These are phyloP conservation scores for Tetheella fluctuosa DNA, from an alignment of 2,888 invertebrate genomes.

Conservation along the genomic window DNA sequence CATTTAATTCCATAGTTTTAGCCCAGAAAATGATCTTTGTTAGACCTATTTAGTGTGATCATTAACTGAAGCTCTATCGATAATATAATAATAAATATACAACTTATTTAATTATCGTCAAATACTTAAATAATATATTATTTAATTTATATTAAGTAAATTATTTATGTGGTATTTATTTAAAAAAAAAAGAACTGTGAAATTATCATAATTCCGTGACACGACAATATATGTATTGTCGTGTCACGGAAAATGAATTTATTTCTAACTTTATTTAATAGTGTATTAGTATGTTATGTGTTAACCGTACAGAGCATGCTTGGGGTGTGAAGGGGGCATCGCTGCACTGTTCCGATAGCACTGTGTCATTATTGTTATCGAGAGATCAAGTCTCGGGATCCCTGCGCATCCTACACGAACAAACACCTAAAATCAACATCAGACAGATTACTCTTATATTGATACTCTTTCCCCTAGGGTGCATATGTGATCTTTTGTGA, in stretches of 20 bases:
- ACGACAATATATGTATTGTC: too few relatives aligned
- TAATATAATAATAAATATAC: not conserved
- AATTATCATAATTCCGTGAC: too few relatives aligned
- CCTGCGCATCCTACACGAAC: slow-evolving; percentile 17
- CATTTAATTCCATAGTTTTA: not conserved
- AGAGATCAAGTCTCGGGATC: slow-evolving; percentile 32
- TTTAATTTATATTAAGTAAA: too few relatives aligned
- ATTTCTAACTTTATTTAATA: not conserved
- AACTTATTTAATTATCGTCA: too few relatives aligned
- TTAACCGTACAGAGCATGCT: not conserved
- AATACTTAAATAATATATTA: too few relatives aligned
- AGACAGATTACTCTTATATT: slow-evolving; percentile 18
- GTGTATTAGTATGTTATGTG: not conserved
- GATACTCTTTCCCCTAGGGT: slow-evolving; percentile 4
- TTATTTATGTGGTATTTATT: too few relatives aligned
- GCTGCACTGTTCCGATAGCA: slow-evolving; percentile 50
- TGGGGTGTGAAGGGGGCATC: slow-evolving; percentile 21
- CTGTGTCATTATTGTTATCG: slow-evolving; percentile 52
- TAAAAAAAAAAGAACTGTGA: too few relatives aligned
- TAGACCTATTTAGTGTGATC: too few relatives aligned
- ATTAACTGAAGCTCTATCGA: not conserved
- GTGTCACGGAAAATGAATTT: not conserved
- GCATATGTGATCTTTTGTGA: slow-evolving; percentile 19
- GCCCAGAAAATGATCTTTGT: not conserved
- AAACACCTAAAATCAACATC: slow-evolving; percentile 16